Base-by-base conservation (phyloP, 2,113 vertebrate species). In the Tragelaphus imberbis region DNA sequence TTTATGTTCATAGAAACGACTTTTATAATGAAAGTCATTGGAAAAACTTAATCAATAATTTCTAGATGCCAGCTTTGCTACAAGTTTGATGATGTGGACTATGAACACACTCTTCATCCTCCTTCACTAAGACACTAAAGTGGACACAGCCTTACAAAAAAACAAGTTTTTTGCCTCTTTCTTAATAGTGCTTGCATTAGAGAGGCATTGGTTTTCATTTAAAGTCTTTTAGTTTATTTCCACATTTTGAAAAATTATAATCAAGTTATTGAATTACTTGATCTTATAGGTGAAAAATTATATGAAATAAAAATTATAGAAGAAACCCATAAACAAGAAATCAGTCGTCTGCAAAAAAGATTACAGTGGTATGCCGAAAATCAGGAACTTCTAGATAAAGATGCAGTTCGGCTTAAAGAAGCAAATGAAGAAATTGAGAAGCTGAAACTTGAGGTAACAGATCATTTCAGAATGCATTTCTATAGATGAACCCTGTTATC, bases 291-390 rank as follows among this genome's bases (percentile, higher is more conserved):
- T 97, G 99, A 99, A 88, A 99, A 99, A 96, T 98, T 98, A 23
- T 99, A 99, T n/a, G 99, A 99, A 98, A 98, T 99, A 97, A 99
- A 98, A 95, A 96, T 99, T 77, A 98, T 99, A 98, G 99, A 99
- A 98, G 99, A 99, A 84, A 98, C 98, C 27, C 99, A 99, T 98
- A 99, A 99, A 94, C 98, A 99, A 95, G 99, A 99, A 98, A 98
- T 99, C 17, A 49, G 59, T 13, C 97, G 97, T 44, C 98, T 99
- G 27, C 99, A 99, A 96, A 99, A 99, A 95, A 99, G 99, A 94
- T 98, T 99, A 92, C 99, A 99, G 87, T 99, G 99, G 99, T 99
- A 99, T 97, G 99, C 99, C 27, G 99, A 99, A 98, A 99, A 99
- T 98, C 99, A 99, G 98, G 99, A 99, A 75, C 99, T 99, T 86